These are phyloP conservation scores for Rhinoptilus africanus DNA, from an alignment of 2,113 vertebrate genomes.

Conservation along the genomic window DNA sequence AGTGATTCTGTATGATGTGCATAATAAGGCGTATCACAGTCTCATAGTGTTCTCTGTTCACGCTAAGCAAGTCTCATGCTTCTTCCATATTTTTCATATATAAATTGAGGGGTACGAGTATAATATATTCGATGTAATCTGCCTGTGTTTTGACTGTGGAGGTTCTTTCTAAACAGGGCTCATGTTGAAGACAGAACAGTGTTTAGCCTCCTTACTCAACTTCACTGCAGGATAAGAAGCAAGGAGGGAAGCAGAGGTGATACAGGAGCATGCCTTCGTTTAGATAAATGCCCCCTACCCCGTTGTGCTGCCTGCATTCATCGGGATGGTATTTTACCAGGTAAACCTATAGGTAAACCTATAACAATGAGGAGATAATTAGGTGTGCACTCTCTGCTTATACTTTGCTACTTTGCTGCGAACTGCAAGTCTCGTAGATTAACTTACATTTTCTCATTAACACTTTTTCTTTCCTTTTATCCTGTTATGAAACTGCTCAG, in stretches of 20 bases:
- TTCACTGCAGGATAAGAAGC: background rate
- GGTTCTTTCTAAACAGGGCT: background rate
- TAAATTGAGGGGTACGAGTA: rapidly evolving
- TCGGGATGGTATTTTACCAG: background rate
- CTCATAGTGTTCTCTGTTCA: background rate
- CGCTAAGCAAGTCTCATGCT: background rate
- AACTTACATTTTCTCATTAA: background rate
- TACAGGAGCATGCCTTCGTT: background rate
- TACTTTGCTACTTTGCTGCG: background rate
- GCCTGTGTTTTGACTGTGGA: background rate
- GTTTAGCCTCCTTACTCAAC: background rate
- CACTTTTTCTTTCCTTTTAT: background rate
- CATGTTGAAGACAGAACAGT: background rate
- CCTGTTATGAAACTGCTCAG: background rate
- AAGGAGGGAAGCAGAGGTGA: background rate
- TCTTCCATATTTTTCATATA: background rate
- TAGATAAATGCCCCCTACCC: background rate
- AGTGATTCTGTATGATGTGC: background rate
- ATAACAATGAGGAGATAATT: background rate
- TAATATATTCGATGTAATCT: background rate
- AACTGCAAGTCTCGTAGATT: background rate
- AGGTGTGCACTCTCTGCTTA: background rate
- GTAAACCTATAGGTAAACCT: background rate
- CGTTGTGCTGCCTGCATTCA: background rate
- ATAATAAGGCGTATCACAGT: background rate